Evolutionary conservation across 30 jellyfish, hydroid and myxozoan genomes (phyloP), one percentile per base, ranked within the genome.

Genomic region (Phacellophora camtschatica): DNA sequence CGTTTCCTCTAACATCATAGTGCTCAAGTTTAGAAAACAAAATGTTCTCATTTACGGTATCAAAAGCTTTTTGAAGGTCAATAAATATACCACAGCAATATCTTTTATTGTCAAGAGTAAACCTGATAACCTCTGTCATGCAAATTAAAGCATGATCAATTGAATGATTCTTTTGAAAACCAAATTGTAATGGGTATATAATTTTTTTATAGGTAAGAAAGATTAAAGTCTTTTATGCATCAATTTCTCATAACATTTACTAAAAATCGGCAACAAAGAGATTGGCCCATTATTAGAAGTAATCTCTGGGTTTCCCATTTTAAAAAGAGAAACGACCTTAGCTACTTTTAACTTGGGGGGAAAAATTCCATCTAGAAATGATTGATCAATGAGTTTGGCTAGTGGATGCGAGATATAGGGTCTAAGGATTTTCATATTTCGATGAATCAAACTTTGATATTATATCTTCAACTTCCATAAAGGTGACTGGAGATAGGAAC

Each of bases 271-370:
- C n/a, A 74, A 54, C 16, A 84, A 85, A 36, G 85, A 84, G 0
- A 84, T 73, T 57, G 90, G 95, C 58, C 95, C 66, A 66, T 84
- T 72, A 55, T 72, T 84, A 39, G 89, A 77, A 11, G 69, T 27
- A 34, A 23, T 23, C 39, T 71, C 79, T 25, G 75, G 71, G 66
- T 84, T 43, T 24, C 90, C 90, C 65, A 59, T 84, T 62, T 84
- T 84, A 46, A 67, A 78, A 18, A 84, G 53, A 62, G 90, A 43
- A 23, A 62, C 64, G 15, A 62, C 84, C 69, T 73, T 72, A 35
- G 95, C 95, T 59, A 54, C 49, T 58, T 84, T 84, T 25, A 84
- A 55, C 32, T 43, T 67, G 39, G 19, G 24, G 24, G 95, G 91
- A 36, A 45, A 56, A 50, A 36, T 48, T 12, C 89, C 91, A 7